Conservation (phyloP, 2,113 vertebrate genomes). For the Laticauda colubrina region DNA sequence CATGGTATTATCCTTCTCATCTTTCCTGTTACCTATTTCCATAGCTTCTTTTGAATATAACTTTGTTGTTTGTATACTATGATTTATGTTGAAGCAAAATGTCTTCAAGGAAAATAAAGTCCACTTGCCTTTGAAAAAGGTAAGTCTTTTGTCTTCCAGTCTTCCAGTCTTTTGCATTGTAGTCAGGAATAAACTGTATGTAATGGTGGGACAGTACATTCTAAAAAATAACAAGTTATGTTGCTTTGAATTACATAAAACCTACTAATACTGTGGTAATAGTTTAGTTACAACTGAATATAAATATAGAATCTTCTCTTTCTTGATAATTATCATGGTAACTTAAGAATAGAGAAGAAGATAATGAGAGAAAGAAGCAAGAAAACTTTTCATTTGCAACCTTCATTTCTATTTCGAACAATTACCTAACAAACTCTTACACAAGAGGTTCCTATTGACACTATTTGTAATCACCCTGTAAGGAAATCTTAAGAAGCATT, state of each 20-base stretch:
- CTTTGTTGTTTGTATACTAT: not conserved
- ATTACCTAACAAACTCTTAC: slow-evolving; percentile 9
- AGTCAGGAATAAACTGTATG: not conserved
- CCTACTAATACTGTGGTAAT: not conserved
- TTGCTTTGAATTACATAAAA: not conserved
- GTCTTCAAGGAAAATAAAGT: not conserved
- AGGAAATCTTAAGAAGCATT: slow-evolving; percentile 1
- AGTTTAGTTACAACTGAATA: slow-evolving; percentile 1
- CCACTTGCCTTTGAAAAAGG: not conserved
- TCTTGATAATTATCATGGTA: slow-evolving; percentile 12
- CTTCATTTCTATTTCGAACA: slow-evolving; percentile 1
- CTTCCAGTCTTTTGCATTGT: not conserved
- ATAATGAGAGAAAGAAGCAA: not conserved
- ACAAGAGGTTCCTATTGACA: slow-evolving; percentile 12
- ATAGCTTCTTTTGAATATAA: not conserved
- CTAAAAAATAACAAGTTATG: slow-evolving; percentile 9
- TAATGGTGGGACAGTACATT: not conserved
- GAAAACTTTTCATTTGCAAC: not conserved
- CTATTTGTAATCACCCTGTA: slow-evolving; percentile 22
- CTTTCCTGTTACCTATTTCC: not conserved
- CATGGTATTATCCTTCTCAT: not conserved
- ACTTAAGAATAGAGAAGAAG: not conserved
- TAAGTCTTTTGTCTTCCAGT: too few relatives aligned
- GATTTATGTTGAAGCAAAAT: not conserved
- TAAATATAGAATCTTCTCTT: not conserved